Evolutionary conservation across 2,113 vertebrate species (phyloP).

Genomic region (Taxidea taxus): DNA sequence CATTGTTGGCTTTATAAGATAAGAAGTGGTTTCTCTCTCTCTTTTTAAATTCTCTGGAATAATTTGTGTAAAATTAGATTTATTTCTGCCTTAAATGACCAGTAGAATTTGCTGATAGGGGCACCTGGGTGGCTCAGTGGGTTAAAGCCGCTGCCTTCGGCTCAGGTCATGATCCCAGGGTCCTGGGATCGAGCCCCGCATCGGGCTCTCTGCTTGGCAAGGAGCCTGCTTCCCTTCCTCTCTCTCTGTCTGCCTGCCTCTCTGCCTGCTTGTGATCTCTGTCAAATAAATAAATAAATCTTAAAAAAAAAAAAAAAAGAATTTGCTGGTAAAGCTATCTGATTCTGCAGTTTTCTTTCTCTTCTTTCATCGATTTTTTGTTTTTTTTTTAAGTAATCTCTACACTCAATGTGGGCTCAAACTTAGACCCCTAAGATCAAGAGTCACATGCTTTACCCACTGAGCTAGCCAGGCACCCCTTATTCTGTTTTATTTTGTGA

Average conservation of each 20-base stretch:
- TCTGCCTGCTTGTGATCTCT: no score
- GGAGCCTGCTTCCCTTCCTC: no score
- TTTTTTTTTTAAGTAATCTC: background rate
- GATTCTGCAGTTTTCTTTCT: background rate
- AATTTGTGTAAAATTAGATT: conserved; percentile 43
- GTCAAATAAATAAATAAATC: no score
- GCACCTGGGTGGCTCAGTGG: no score
- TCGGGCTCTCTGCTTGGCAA: no score
- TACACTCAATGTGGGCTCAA: background rate
- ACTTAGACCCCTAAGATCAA: background rate
- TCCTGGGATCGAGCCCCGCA: no score
- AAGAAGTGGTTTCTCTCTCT: background rate
- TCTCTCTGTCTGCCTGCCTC: no score
- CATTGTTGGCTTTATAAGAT: conserved; percentile 8
- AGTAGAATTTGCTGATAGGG: conserved; percentile 12
- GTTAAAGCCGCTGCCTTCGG: no score
- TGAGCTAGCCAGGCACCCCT: background rate
- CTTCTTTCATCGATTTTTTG: background rate
- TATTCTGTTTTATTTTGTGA: conserved; percentile 28
- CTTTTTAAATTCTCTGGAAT: conserved; percentile 20
- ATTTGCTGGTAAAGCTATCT: conserved; percentile 41
- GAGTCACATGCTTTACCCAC: background rate
- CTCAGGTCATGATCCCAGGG: no score
- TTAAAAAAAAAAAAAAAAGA: no score
- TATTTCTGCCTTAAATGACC: conserved; percentile 25